Evolutionary conservation across 1,140 invertebrate genomes (phyloP).

Genomic region (Ridgeia piscesae): DNA sequence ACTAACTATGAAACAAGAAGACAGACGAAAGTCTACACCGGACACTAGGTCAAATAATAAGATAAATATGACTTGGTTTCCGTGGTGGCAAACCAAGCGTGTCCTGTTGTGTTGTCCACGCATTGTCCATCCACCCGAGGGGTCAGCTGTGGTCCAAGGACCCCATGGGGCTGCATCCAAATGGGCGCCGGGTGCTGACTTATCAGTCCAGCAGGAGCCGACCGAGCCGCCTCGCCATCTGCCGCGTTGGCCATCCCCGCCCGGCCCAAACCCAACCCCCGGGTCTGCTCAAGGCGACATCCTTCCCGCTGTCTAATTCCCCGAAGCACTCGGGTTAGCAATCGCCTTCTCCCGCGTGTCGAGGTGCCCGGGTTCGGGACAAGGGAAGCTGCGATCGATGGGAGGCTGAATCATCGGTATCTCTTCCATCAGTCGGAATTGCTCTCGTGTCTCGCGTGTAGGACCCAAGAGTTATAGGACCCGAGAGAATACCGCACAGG

Average conservation of each 20-base stretch:
- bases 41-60: too few species aligned
- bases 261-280: neutral
- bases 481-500: neutral
- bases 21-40: too few species aligned
- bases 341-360: neutral
- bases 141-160: neutral
- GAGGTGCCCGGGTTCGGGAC: neutral
- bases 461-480: neutral
- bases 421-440: neutral
- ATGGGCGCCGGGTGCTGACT: neutral
- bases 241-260: neutral
- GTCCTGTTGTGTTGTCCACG: neutral
- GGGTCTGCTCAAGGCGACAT: neutral
- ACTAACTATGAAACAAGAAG: too few species aligned
- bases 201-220: neutral
- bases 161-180: neutral
- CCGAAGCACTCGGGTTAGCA: neutral
- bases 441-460: neutral
- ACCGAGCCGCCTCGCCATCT: neutral
- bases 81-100: neutral
- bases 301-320: neutral
- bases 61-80: too few species aligned
- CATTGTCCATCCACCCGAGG: neutral
- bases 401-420: neutral
- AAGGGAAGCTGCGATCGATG: neutral